These are phyloP conservation scores for Tyto alba DNA, from an alignment of 2,113 vertebrate species.

Conservation along the genomic window DNA sequence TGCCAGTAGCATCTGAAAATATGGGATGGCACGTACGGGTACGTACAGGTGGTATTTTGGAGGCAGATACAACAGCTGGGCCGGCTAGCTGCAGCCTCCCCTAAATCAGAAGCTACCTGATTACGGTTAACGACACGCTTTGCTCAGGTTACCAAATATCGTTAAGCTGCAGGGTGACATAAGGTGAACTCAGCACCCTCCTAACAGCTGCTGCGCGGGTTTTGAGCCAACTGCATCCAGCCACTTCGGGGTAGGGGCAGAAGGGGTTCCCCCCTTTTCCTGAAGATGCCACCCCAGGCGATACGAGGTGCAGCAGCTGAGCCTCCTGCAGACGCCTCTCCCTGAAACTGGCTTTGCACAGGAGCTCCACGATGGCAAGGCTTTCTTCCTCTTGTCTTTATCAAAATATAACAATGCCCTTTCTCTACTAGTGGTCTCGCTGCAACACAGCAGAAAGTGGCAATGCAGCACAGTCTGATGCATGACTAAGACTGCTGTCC, in stretches of 20 bases:
- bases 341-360: background rate
- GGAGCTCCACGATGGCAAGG: background rate
- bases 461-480: background rate
- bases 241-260: fast-evolving
- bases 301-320: background rate
- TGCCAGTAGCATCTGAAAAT: background rate
- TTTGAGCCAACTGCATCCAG: background rate
- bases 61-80: background rate
- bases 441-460: background rate
- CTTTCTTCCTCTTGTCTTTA: background rate
- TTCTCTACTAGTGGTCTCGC: background rate
- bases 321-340: background rate
- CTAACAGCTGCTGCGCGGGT: background rate
- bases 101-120: background rate
- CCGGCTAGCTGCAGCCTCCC: background rate
- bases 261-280: background rate
- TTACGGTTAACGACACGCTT: background rate
- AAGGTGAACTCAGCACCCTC: background rate
- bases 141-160: background rate
- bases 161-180: background rate
- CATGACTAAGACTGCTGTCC: background rate
- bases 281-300: background rate
- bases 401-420: background rate
- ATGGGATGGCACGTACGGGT: background rate
- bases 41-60: background rate